Conservation (phyloP, 2,888 invertebrate genomes). For the Hoplodrina ambigua region DNA sequence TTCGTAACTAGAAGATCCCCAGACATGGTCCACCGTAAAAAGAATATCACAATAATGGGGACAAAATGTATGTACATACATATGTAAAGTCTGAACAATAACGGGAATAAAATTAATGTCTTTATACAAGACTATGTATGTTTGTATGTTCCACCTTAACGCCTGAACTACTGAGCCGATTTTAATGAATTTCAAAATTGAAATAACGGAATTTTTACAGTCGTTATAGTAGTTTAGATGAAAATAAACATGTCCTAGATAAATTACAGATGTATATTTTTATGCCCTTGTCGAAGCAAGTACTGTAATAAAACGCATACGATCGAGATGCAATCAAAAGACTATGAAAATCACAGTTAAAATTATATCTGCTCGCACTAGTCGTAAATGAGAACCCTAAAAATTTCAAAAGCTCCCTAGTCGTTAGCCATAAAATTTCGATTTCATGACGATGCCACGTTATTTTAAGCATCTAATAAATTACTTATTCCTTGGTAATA, state of each 20-base stretch:
- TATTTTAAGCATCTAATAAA: not conserved
- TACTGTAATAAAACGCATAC: conserved; percentile 32
- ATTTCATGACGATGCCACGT: conserved; percentile 28
- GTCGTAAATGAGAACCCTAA: conserved; percentile 44
- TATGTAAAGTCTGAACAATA: too few relatives aligned
- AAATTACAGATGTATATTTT: conserved; percentile 2
- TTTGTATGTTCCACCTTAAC: too few relatives aligned
- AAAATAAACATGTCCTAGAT: conserved; percentile 12
- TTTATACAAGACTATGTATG: too few relatives aligned
- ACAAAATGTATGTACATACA: too few relatives aligned
- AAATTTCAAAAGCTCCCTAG: conserved; percentile 54
- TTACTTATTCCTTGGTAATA: conserved; percentile 13
- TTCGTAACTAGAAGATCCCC: too few relatives aligned
- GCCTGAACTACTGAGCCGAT: too few relatives aligned
- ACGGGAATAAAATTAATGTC: too few relatives aligned
- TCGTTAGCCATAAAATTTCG: conserved; percentile 55
- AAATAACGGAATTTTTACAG: too few relatives aligned
- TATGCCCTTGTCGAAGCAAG: conserved; percentile 11
- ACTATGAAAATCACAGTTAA: conserved; percentile 49
- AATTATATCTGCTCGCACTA: conserved; percentile 51
- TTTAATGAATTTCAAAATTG: too few relatives aligned
- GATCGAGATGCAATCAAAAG: conserved; percentile 44
- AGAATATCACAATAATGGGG: too few relatives aligned
- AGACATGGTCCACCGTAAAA: too few relatives aligned
- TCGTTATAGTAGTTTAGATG: too few relatives aligned